Percentiles rank a stretch among this genome's conserved stretches.
phyloP scores from a whole-genome alignment of 1,140 invertebrate genomes.

The Trigoniulus corallinus region DNA sequence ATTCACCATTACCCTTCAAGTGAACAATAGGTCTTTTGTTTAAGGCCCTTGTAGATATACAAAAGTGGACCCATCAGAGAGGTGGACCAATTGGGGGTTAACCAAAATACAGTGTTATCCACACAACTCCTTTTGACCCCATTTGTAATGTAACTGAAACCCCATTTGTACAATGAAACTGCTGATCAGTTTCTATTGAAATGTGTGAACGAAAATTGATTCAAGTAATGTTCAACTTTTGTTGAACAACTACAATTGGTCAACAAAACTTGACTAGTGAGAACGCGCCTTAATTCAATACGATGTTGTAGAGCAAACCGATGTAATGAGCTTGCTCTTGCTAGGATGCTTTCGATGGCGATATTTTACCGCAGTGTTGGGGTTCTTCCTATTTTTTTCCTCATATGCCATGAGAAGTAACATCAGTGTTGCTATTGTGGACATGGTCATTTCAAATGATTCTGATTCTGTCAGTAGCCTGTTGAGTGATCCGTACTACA shows the following conservation, averaged over 20 bases:
- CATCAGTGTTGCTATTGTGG: slow-evolving; percentile 1
- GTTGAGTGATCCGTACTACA: no score
- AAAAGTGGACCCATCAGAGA: no score
- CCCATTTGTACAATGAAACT: neutral
- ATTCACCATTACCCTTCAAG: no score
- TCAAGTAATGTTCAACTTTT: neutral
- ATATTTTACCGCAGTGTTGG: neutral
- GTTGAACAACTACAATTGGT: neutral
- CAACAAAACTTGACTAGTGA: neutral
- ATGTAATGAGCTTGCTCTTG: no score
- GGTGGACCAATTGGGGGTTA: no score
- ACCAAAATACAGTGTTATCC: no score
- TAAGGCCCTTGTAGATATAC: no score
- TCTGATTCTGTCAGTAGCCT: neutral
- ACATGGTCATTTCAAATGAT: neutral
- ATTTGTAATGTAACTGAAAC: neutral
- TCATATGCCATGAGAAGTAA: slow-evolving; percentile 1
- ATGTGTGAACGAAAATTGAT: neutral
- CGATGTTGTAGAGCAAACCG: no score
- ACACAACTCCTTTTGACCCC: no score
- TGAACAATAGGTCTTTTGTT: no score
- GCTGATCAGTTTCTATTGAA: neutral
- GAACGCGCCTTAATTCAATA: neutral
- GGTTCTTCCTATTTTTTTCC: neutral
- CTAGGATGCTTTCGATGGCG: neutral